These are phyloP conservation scores for Drosophila rufa DNA, from an alignment of 1,140 invertebrate species.

Conservation along the genomic window DNA sequence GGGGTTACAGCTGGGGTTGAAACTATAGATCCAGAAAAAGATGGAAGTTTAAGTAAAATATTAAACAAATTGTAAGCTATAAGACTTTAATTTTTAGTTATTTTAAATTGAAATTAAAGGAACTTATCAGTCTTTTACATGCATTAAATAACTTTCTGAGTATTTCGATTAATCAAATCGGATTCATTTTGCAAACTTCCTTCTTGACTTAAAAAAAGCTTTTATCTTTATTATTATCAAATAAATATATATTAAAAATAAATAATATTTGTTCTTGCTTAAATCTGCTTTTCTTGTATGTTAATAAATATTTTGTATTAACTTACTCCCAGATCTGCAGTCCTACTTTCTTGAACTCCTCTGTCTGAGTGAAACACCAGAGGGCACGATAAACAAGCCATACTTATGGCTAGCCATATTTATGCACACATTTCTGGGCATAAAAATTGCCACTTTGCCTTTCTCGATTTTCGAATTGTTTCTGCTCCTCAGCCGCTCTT, in stretches of 20 bases:
- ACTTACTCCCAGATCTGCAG: background rate
- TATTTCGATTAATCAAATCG: too few relatives aligned
- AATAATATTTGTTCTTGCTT: too few relatives aligned
- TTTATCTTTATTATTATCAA: too few relatives aligned
- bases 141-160: too few relatives aligned
- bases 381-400: constrained; percentile 59
- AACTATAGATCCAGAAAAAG: background rate
- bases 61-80: background rate
- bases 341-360: background rate
- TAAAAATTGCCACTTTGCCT: constrained; percentile 56
- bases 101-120: background rate
- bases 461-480: constrained; percentile 14
- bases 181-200: too few relatives aligned
- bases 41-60: background rate
- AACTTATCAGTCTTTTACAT: background rate
- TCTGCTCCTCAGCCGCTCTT: constrained; percentile 9
- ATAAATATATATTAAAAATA: too few relatives aligned
- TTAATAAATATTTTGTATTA: too few relatives aligned
- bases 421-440: constrained; percentile 53
- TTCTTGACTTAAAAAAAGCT: too few relatives aligned
- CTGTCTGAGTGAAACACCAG: constrained; percentile 11
- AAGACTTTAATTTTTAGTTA: background rate
- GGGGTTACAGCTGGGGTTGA: constrained; percentile 13
- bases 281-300: too few relatives aligned
- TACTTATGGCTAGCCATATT: constrained; percentile 64